Evolutionary conservation across 2,797 vertebrate genomes (phyloP), one percentile per base, ranked within the genome.

Genomic region (Thaleichthys pacificus): DNA sequence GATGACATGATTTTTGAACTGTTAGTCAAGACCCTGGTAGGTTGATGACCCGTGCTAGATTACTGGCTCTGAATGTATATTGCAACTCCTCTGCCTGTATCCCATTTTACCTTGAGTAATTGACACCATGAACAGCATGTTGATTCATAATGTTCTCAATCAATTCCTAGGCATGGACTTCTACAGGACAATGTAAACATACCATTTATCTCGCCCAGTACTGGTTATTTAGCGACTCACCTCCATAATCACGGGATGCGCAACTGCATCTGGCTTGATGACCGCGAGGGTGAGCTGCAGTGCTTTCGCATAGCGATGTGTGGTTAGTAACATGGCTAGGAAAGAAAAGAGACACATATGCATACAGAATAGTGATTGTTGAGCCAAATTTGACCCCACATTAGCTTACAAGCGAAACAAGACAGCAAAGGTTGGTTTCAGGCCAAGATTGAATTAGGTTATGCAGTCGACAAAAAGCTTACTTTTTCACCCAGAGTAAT

Each of bases 261-360:
- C 96, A 0, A 94, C 90, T 0, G 96, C 96, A 68, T 99, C 96
- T 0, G 97, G 97, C 79, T 99, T 99, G 73, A 97, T 90, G 72
- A 97, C 81, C 69, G 97, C 97, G 71, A 98, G 91, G 15, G 97
- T 99, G 81, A 99, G 93, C 91, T 97, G 96, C 78, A 97, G 93
- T 19, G 89, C 90, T 82, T 81, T 92, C 35, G 86, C 84, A 76
- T 89, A 81, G 8, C 91, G 80, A 24, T 68, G 32, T 21, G 68
- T 62, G 5, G 84, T 84, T 3, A 87, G 57, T 0, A 81, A 49
- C 92, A 92, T 3, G 0, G 30, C 85, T 81, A 0, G 35, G 60
- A n/a, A 66, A 47, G 21, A 12, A 28, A 12, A 8, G 11, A 21
- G 19, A 24, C 4, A 54, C 1, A 49, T 8, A 56, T 15, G 58